Base-by-base conservation (phyloP, 1,140 invertebrate species). In the Drosophila murphyi region DNA sequence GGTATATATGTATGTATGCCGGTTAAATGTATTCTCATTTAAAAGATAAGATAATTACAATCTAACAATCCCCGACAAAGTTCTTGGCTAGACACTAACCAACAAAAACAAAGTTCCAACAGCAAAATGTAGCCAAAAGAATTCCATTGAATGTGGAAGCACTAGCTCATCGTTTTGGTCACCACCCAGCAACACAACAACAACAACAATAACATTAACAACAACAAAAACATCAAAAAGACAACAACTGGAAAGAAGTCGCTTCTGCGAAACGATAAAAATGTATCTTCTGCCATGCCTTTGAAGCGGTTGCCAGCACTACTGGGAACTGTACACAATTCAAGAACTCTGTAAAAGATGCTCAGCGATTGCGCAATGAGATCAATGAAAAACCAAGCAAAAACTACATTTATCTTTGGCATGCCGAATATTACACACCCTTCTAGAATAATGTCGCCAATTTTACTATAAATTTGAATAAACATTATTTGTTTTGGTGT, bases 31-130 rank as follows among this genome's bases (percentile, higher is more conserved):
- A 47, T 55, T 54, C 39, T 10, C 50, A 64, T 56, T 65, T 29
- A 3, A n/a, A 3, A 35, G 72, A 74, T 74, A 70, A 74, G 72
- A 74, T 74, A 62, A 73, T 51, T 70, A 70, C 67, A 63, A 74
- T 70, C 67, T 67, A 31, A 55, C 63, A 20, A 20, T 20, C 20
- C 20, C 20, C 20, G 20, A 20, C 20, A 31, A 59, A 45, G 31
- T 67, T 51, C 37, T 45, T 54, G 20, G 31, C 50, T 20, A 20
- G 20, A 60, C 20, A 48, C 43, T 54, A 20, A 45, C 51, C 48
- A 8, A 31, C 35, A 52, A 52, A 43, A 2, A 41, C n/a, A 55
- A 39, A 32, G 5, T 20, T 20, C 20, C 20, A 1, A 37, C 3
- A 37, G 35, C 31, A 3, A 28, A 72, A 60, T n/a, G 54, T 47